Conservation (phyloP, 2,113 vertebrate species). For the Datnioides undecimradiatus region DNA sequence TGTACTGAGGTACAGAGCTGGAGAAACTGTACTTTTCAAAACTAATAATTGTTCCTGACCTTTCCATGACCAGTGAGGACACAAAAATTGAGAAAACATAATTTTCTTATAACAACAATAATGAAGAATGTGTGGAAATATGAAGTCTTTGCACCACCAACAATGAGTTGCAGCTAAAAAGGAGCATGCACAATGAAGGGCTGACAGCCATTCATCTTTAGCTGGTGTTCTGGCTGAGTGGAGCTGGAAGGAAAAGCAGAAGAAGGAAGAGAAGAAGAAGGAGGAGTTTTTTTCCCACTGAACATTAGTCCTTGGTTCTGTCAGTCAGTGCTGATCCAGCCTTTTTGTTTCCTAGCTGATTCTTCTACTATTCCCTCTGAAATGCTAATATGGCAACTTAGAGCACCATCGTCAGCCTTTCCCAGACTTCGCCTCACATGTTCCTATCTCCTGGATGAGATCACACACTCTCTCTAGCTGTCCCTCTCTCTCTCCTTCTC, state of each 20-base stretch:
- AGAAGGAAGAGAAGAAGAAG: constrained; percentile 15
- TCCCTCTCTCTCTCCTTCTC: constrained; percentile 14
- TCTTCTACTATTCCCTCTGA: constrained; percentile 77
- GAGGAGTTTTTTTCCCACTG: constrained; percentile 22
- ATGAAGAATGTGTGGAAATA: constrained; percentile 7
- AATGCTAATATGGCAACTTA: constrained; percentile 80
- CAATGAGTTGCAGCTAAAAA: constrained; percentile 47
- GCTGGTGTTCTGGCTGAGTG: constrained; percentile 55
- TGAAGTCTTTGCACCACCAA: constrained; percentile 25
- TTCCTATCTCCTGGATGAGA: constrained; percentile 62
- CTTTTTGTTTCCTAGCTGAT: constrained; percentile 75
- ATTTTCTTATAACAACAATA: constrained; percentile 6
- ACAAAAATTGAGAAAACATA: background rate
- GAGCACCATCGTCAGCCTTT: constrained; percentile 67
- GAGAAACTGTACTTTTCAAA: background rate
- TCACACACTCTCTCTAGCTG: constrained; percentile 18
- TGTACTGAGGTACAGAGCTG: background rate
- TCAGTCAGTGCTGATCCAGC: constrained; percentile 78
- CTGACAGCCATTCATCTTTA: constrained; percentile 54
- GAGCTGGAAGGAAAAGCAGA: constrained; percentile 43
- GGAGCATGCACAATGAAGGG: constrained; percentile 29
- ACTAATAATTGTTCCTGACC: background rate
- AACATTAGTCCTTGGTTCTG: constrained; percentile 74
- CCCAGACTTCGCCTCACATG: constrained; percentile 58
- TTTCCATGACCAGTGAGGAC: constrained; percentile 1